Conservation (phyloP, 2,888 invertebrate species). For the Caenorhabditis parvicauda region DNA sequence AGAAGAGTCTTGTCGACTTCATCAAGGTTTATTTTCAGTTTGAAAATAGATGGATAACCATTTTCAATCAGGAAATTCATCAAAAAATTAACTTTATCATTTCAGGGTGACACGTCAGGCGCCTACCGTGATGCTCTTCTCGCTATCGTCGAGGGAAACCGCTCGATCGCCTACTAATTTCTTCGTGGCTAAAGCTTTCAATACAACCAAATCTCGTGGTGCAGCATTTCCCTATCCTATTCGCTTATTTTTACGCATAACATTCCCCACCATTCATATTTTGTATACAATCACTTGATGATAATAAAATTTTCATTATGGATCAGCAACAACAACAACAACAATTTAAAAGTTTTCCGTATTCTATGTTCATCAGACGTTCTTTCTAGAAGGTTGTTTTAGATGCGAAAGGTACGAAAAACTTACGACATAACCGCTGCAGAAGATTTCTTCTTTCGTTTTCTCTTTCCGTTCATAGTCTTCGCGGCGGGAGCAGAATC, state of each 20-base stretch:
- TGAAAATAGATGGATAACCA: no score
- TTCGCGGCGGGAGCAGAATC: slow-evolving; percentile 18
- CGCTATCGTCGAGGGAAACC: slow-evolving; percentile 55
- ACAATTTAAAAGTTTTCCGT: no score
- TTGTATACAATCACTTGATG: no score
- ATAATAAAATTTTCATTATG: no score
- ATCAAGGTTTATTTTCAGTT: slow-evolving; percentile 35
- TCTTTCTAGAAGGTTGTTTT: not conserved
- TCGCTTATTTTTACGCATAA: no score
- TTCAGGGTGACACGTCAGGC: slow-evolving; percentile 38
- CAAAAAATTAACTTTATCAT: not conserved
- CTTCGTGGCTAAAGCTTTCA: no score
- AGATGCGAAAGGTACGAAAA: slow-evolving; percentile 2
- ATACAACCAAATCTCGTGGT: no score
- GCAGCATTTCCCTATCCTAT: no score
- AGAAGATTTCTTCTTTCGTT: slow-evolving; percentile 18
- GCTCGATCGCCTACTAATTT: slow-evolving; percentile 15
- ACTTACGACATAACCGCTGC: not conserved
- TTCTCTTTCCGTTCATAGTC: slow-evolving; percentile 32
- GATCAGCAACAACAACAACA: no score
- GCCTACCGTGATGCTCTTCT: slow-evolving; percentile 58
- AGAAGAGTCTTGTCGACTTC: slow-evolving; percentile 42
- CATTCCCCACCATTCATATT: no score
- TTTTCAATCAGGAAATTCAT: not conserved
- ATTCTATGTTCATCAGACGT: no score